Evolutionary conservation across 37 sponge, comb jelly and placozoan species (phyloP).

Genomic region (Agelas oroides): DNA sequence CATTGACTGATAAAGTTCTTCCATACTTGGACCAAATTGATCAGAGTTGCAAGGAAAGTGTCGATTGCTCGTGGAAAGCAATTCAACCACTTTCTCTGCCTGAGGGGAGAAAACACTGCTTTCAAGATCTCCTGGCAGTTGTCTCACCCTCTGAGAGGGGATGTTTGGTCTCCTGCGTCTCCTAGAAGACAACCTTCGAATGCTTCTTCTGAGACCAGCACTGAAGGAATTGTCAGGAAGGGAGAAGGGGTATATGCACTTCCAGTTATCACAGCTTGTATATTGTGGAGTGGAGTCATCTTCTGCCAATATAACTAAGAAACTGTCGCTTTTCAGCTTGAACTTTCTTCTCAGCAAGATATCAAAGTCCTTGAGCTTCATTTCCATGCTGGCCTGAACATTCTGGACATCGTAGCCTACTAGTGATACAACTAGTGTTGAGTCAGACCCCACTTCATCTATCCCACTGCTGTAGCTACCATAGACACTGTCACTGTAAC

Average conservation of each 20-base stretch:
- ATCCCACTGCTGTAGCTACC: slow-evolving; percentile 13
- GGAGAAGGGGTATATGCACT: slow-evolving; percentile 56
- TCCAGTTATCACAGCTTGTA: slow-evolving; percentile 42
- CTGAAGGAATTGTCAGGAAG: slow-evolving; percentile 24
- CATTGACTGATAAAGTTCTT: slow-evolving; percentile 52
- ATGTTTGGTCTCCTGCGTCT: background rate
- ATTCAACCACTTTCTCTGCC: slow-evolving; percentile 7
- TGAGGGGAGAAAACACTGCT: slow-evolving; percentile 2
- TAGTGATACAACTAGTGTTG: slow-evolving; percentile 40
- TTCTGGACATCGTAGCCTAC: slow-evolving; percentile 38
- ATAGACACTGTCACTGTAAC: background rate
- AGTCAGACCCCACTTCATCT: slow-evolving; percentile 13
- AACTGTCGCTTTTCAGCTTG: slow-evolving; percentile 31
- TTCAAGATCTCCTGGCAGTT: background rate
- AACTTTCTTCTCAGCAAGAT: slow-evolving; percentile 22
- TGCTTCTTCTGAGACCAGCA: slow-evolving; percentile 40
- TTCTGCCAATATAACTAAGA: slow-evolving; percentile 48
- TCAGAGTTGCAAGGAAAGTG: slow-evolving; percentile 51
- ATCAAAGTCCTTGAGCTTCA: slow-evolving; percentile 58
- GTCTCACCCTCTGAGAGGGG: background rate
- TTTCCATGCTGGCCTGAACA: slow-evolving; percentile 19
- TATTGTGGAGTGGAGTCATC: slow-evolving; percentile 54
- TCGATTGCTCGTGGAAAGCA: slow-evolving; percentile 38
- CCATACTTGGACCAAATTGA: slow-evolving; percentile 1
- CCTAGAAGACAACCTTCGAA: slow-evolving; percentile 9